Conservation (phyloP, 2,888 invertebrate genomes). For the Drosophila demipolita region DNA sequence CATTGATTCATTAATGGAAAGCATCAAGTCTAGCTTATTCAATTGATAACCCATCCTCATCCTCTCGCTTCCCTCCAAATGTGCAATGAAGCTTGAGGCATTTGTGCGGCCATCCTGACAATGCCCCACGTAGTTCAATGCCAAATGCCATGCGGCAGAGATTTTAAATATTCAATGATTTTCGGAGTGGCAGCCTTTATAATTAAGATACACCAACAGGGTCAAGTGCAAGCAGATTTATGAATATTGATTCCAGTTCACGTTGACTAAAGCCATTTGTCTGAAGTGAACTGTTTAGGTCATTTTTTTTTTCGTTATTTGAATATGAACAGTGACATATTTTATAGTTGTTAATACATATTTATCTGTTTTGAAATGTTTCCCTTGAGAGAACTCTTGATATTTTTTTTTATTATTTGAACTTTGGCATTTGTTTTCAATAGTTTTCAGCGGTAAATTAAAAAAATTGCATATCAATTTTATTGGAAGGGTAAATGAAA, state of each 20-base stretch:
- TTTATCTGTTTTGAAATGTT: not conserved
- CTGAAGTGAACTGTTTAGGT: not conserved
- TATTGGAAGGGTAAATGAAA: not conserved
- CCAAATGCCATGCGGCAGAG: conserved; percentile 30
- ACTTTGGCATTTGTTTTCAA: not conserved
- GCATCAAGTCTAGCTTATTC: conserved; percentile 18
- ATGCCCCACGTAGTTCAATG: conserved; percentile 35
- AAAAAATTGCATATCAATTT: not conserved
- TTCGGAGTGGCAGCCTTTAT: conserved; percentile 38
- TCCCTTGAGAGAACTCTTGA: not conserved
- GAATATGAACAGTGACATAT: not conserved
- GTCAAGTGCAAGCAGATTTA: conserved; percentile 34
- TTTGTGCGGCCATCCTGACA: conserved; percentile 18
- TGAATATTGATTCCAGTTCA: conserved; percentile 8
- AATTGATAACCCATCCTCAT: conserved; percentile 33
- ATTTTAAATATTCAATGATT: conserved; percentile 16
- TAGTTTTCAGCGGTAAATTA: not conserved
- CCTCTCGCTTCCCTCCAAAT: not conserved
- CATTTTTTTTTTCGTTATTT: not conserved
- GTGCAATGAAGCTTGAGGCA: conserved; percentile 41
- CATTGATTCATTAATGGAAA: conserved; percentile 45
- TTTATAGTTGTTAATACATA: not conserved
- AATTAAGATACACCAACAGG: conserved; percentile 29
- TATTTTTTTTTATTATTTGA: not conserved
- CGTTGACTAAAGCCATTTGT: not conserved